Evolutionary conservation across 2,888 invertebrate genomes (phyloP), one percentile per base, ranked within the genome.

Genomic region (Biston betularia): DNA sequence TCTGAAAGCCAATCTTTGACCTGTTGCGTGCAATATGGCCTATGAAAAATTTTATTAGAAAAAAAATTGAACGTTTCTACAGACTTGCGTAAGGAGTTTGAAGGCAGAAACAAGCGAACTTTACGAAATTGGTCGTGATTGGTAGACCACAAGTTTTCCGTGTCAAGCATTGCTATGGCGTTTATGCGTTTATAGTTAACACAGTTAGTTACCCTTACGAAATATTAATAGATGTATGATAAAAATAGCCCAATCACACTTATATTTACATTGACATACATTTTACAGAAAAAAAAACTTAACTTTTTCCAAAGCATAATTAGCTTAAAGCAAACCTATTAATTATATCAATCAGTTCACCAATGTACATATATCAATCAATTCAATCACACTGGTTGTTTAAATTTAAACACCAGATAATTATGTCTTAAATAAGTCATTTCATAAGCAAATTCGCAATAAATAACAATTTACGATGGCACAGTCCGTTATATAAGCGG

Each of bases 91-190:
- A 84, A 89, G 90, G 74, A 74, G 79, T 79, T 77, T 78, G 77
- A 78, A 42, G 62, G 58, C 83, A 87, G 82, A 84, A 83, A 86
- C 83, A 83, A 85, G 82, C 81, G 77, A 78, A 78, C 74, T 89
- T 93, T 91, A 74, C 92, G 91, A 90, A 92, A 93, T 82, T 83
- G 73, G 81, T 88, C 92, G 92, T 92, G 92, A 88, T 88, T 82
- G 73, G 77, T 75, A 83, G 88, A 88, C 90, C 89, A 79, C 90
- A 87, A 83, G 81, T 86, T 87, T 88, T 88, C 87, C 85, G 87
- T 84, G 82, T 84, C 86, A 72, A 77, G 76, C 87, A 86, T 86
- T 83, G 83, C 82, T 84, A 77, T 64, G 46, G 46, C 40, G 15
- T 60, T 62, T n/a, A 52, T 50, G 49, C 15, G 14, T 46, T 42